phyloP scores from a whole-genome alignment of 1,140 invertebrate species.

The Leptinotarsa undecemlineata region DNA sequence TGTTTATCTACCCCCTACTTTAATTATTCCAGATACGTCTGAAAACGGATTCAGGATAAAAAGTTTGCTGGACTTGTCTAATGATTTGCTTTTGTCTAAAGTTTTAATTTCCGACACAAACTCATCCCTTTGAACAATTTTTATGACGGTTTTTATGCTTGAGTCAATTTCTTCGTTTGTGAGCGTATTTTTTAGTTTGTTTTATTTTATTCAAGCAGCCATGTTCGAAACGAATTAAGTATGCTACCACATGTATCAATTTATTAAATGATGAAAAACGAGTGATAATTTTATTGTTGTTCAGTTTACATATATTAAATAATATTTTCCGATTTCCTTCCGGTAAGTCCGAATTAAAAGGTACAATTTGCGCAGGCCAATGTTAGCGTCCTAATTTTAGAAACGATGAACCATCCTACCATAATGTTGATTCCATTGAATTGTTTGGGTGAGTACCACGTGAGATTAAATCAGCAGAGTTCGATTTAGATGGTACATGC shows the following conservation, averaged over 20 bases:
- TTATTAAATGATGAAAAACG: constrained; percentile 26
- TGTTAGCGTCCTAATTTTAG: constrained; percentile 29
- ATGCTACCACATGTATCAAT: constrained; percentile 30
- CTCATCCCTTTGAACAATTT: constrained; percentile 22
- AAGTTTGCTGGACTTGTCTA: constrained; percentile 25
- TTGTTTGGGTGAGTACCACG: constrained; percentile 46
- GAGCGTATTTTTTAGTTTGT: background rate
- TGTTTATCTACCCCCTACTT: constrained; percentile 37
- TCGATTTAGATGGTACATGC: constrained; percentile 49
- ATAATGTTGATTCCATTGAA: constrained; percentile 44
- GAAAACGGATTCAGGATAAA: constrained; percentile 36
- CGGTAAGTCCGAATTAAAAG: constrained; percentile 29
- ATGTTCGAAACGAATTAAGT: constrained; percentile 20
- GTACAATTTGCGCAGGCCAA: constrained; percentile 24
- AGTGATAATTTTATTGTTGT: constrained; percentile 27
- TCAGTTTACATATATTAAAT: constrained; percentile 41
- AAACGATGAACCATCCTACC: constrained; percentile 49
- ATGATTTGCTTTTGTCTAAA: constrained; percentile 18
- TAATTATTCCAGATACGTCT: constrained; percentile 36
- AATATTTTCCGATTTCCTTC: constrained; percentile 9
- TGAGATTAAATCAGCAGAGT: constrained; percentile 56
- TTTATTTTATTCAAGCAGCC: background rate
- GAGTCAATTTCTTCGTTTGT: constrained; percentile 13
- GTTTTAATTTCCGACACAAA: constrained; percentile 23
- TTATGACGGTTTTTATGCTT: constrained; percentile 23